A percentile compares a stretch with the other conserved stretches of the same genome.
These are phyloP conservation scores for Hyposmocoma kahamanoa DNA, from an alignment of 1,140 invertebrate species.

Conservation along the genomic window DNA sequence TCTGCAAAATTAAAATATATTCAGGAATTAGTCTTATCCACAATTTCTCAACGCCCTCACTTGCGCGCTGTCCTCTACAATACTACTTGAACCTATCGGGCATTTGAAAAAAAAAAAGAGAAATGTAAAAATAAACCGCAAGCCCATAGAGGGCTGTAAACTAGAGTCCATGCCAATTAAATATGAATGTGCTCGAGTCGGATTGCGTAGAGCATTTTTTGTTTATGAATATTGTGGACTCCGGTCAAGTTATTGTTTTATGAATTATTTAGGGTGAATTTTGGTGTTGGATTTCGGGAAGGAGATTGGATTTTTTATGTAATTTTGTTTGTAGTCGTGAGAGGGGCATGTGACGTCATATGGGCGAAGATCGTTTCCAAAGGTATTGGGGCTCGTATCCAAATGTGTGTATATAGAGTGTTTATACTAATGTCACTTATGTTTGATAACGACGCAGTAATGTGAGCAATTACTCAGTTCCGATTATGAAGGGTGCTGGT, in stretches of 20 bases:
- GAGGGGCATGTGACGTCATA: too few species aligned
- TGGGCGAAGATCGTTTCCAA: too few species aligned
- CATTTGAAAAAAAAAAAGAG: constrained; percentile 53
- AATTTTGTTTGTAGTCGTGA: too few species aligned
- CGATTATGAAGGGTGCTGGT: too few species aligned
- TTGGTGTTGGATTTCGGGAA: too few species aligned
- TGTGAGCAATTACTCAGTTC: too few species aligned
- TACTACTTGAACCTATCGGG: constrained; percentile 58
- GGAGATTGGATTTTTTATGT: too few species aligned
- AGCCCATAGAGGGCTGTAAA: constrained; percentile 49
- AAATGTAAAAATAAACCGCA: constrained; percentile 55
- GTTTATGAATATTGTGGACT: constrained; percentile 35
- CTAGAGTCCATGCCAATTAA: constrained; percentile 54
- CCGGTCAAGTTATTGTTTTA: constrained; percentile 22
- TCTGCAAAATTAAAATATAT: too few species aligned
- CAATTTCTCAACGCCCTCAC: constrained; percentile 17
- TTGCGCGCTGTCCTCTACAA: constrained; percentile 55
- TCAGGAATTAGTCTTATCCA: constrained; percentile 18
- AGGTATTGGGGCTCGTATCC: too few species aligned
- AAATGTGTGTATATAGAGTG: too few species aligned
- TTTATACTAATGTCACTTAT: too few species aligned
- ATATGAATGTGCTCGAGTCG: constrained; percentile 63
- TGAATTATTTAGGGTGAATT: constrained; percentile 14
- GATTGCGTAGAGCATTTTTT: constrained; percentile 52
- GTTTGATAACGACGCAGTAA: too few species aligned